Percentiles rank a stretch among this genome's conserved stretches.
Conservation (phyloP, 2,888 invertebrate species). For the Melieria crassipennis region DNA sequence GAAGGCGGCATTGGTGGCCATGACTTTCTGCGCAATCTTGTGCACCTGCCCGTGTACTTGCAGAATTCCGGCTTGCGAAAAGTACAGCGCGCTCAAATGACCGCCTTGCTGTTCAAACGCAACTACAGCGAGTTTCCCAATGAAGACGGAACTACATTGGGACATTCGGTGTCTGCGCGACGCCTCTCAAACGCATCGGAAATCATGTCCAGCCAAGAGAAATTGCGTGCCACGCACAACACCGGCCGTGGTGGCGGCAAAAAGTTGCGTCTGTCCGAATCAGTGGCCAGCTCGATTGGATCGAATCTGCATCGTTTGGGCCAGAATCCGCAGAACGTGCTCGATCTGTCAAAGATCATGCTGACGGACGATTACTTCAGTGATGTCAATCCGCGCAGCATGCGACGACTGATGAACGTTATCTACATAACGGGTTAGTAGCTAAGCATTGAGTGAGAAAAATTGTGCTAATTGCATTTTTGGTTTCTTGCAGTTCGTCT, state of each 20-base stretch:
- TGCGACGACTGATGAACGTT: conserved; percentile 96
- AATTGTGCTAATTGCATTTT: not conserved
- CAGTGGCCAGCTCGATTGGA: conserved; percentile 90
- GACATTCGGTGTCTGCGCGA: conserved; percentile 74
- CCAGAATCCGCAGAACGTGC: conserved; percentile 71
- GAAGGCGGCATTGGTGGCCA: conserved; percentile 91
- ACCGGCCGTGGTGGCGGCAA: conserved; percentile 69
- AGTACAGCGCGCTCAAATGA: conserved; percentile 87
- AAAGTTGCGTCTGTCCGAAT: conserved; percentile 84
- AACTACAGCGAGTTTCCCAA: conserved; percentile 60
- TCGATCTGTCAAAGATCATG: conserved; percentile 78
- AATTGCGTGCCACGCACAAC: conserved; percentile 67
- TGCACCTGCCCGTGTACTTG: conserved; percentile 96
- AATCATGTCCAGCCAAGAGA: conserved; percentile 84
- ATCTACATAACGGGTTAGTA: conserved; percentile 88
- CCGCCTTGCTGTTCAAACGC: conserved; percentile 69
- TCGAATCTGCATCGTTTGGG: conserved; percentile 84
- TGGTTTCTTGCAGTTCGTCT: conserved; percentile 77
- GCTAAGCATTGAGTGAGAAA: not conserved
- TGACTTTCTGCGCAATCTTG: conserved; percentile 93
- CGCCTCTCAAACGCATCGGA: conserved; percentile 83
- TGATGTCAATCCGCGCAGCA: conserved; percentile 97
- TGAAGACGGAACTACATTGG: conserved; percentile 61
- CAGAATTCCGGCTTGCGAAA: conserved; percentile 95
- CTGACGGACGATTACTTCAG: conserved; percentile 98